Evolutionary conservation across 2,113 vertebrate genomes (phyloP).

Genomic region (Xenus cinereus): DNA sequence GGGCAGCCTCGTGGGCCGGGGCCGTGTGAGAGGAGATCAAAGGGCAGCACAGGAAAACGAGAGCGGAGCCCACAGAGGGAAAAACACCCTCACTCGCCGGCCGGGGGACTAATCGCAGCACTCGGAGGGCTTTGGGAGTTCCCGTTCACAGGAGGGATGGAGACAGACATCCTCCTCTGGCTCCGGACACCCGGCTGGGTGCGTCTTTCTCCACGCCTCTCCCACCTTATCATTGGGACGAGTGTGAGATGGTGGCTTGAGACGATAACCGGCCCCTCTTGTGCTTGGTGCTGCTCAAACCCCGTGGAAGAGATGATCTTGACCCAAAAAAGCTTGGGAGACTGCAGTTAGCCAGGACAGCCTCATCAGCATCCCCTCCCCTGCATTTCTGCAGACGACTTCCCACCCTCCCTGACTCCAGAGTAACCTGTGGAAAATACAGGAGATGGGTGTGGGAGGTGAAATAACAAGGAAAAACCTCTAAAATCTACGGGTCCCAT

Average conservation of each 20-base stretch:
- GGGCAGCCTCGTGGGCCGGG: not conserved
- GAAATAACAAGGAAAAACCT: not conserved
- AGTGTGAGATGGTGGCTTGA: not conserved
- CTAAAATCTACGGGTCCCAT: rapidly evolving
- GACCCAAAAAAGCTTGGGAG: not conserved
- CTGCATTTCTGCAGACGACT: not conserved
- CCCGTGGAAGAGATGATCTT: not conserved
- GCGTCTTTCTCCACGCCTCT: not conserved
- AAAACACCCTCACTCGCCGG: not conserved
- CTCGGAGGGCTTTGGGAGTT: not conserved
- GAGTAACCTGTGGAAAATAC: rapidly evolving
- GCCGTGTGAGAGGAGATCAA: conserved; percentile 46
- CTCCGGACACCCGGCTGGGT: not conserved
- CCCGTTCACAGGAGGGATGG: not conserved
- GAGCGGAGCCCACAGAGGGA: not conserved
- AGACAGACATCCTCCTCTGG: conserved; percentile 42
- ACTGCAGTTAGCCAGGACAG: not conserved
- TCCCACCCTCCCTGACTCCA: not conserved
- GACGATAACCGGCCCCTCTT: not conserved
- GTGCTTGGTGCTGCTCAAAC: not conserved
- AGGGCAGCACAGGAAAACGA: conserved; percentile 29
- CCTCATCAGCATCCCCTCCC: not conserved
- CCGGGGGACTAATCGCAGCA: not conserved
- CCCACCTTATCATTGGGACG: not conserved
- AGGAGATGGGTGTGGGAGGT: not conserved